Evolutionary conservation across 2,113 vertebrate genomes (phyloP).

Genomic region (Poeciliopsis turrubarensis): DNA sequence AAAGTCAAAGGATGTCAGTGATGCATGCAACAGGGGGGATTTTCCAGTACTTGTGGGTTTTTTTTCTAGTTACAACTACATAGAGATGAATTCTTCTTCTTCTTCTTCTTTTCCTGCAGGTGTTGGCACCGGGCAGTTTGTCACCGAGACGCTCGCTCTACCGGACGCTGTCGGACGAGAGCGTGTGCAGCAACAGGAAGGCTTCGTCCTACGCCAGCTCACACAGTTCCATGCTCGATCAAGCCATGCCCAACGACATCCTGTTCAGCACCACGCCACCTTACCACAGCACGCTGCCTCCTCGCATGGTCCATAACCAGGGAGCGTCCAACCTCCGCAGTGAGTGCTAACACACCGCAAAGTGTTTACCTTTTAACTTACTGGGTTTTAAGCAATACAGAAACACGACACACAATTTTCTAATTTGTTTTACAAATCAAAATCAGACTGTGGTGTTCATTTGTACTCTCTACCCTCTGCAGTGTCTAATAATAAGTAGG

Average conservation of each 20-base stretch:
- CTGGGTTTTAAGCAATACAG: neutral
- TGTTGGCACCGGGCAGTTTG: constrained; percentile 82
- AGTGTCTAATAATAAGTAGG: neutral
- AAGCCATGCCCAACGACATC: constrained; percentile 92
- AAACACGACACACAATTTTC: too few species aligned
- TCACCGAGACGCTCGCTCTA: constrained; percentile 89
- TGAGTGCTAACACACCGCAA: constrained; percentile 77
- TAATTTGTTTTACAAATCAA: too few species aligned
- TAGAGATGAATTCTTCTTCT: constrained; percentile 8
- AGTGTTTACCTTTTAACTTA: neutral
- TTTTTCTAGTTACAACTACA: neutral
- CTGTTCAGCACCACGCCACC: constrained; percentile 95
- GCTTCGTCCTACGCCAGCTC: constrained; percentile 90
- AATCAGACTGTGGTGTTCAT: too few species aligned
- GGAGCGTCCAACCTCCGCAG: constrained; percentile 87
- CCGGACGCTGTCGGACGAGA: constrained; percentile 94
- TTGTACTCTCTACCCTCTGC: too few species aligned
- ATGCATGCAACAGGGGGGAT: neutral
- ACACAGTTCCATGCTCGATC: constrained; percentile 92
- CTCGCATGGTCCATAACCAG: constrained; percentile 83
- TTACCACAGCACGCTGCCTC: constrained; percentile 90
- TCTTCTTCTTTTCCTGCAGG: constrained; percentile 70
- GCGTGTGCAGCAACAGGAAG: constrained; percentile 90
- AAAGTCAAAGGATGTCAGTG: constrained; percentile 1
- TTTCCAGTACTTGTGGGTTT: neutral